Base-by-base conservation (phyloP, 2,888 invertebrate genomes). In the Lysandra bellargus region DNA sequence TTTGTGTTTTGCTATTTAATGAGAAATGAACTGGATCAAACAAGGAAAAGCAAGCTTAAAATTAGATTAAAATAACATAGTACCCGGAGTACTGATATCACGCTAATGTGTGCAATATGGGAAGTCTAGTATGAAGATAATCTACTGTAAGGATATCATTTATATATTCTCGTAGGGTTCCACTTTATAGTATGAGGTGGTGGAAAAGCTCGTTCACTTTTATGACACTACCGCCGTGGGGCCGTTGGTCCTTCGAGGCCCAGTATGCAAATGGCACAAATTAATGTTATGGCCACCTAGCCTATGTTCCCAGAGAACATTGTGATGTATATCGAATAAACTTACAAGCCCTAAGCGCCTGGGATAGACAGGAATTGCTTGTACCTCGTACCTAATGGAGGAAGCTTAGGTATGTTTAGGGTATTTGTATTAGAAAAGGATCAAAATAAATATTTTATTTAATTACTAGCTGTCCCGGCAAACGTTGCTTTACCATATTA, bases 181-280 rank as follows among this genome's bases (percentile, higher is more conserved):
- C 23, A 79, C 12, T 44, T 53, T 61, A 57, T 57, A 17, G 74
- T 30, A 78, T 73, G 7, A 49, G 30, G 78, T 69, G 69, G 64
- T 69, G 17, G 60, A 4, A 37, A 73, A 60, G 60, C 60, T 73
- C 79, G 60, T 79, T 75, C 74, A 30, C 30, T 79, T 78, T 78
- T 79, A 79, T 44, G 73, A n/a, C 61, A 57, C 57, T 17, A 61
- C n/a, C 64, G 33, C 49, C 85, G 85, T 86, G 85, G 87, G 86
- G 82, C 84, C 81, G 80, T 82, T 69, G 14, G 75, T 64, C 82
- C 30, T 69, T 33, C 69, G 33, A 79, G 81, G 82, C 82, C 85
- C 84, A 86, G 82, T 86, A 90, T 90, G 89, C 86, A 85, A 90
- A 89, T 89, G 88, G 88, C 87, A 88, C 88, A 87, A 88, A 88